phyloP scores from a whole-genome alignment of 2,797 vertebrate species.

The Myotis myotis region DNA sequence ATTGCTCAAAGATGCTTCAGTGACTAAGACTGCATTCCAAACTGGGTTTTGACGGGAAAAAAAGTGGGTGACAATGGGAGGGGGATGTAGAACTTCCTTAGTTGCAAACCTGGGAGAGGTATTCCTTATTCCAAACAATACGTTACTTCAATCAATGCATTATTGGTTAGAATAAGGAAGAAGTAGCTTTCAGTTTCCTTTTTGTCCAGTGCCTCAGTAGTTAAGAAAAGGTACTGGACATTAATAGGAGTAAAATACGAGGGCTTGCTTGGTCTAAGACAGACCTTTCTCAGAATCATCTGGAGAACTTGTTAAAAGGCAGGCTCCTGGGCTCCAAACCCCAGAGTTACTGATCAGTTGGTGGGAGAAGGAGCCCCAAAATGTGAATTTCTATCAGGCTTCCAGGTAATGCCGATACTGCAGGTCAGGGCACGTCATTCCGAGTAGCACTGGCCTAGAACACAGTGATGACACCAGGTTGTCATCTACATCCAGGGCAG shows the following conservation, averaged over 20 bases:
- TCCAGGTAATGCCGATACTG: neutral
- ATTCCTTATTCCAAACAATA: neutral
- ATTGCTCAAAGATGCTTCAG: neutral
- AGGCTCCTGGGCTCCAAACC: neutral
- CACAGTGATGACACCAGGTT: rapidly evolving
- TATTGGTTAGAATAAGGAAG: neutral
- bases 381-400: neutral
- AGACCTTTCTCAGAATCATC: neutral
- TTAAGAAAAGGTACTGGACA: neutral
- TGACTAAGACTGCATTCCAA: neutral
- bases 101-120: neutral
- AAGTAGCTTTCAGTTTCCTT: neutral
- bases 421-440: neutral
- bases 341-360: neutral
- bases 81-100: neutral
- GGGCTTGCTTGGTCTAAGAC: too few species aligned
- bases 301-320: neutral
- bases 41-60: neutral
- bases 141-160: too few species aligned
- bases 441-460: neutral
- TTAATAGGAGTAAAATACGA: neutral
- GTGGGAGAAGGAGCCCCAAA: neutral
- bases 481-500: neutral
- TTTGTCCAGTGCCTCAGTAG: neutral
- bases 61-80: neutral